Base-by-base conservation (phyloP, 2,797 vertebrate species). In the Schizopygopsis malacanthus region DNA sequence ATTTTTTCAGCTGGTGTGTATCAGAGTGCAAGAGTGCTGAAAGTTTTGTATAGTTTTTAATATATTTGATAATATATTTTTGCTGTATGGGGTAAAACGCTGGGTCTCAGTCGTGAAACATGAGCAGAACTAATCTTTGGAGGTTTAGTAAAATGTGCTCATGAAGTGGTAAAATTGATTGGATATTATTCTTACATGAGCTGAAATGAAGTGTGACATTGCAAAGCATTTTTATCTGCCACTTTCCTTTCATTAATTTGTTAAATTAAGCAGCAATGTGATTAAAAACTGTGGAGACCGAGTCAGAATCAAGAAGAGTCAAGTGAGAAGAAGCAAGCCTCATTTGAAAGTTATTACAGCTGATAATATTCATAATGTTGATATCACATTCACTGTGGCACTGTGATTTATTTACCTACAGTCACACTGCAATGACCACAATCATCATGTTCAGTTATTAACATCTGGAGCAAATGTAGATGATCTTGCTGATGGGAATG, bases 151-250 rank as follows among this genome's bases (percentile, higher is more conserved):
- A 79, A 79, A 79, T 45, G n/a, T 61, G 77, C 56, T 79, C 56
- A 63, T 63, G 22, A 61, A 45, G 76, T 79, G 22, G 39, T 45
- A 28, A 79, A 79, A 43, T 61, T 18, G 76, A 79, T 79, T 43
- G 13, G 37, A 25, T 78, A 25, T 78, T 78, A 79, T 79, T 79
- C 77, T 45, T 79, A 63, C 39, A 61, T 28, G 37, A 15, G 54
- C 39, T 79, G 39, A 79, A 79, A 63, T 63, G 77, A 79, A 79
- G 77, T 63, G 9, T 79, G 77, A 79, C 77, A 63, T 43, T 63
- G 15, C 77, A 43, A 79, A 63, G 77, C 77, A 79, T 79, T 63
- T 79, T 79, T 45, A 79, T 63, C 54, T 79, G 13, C 54, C 76
- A 2, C 43, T 78, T 79, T 28, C 8, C 77, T 79, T 25, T 63